Conservation (phyloP, 2,888 invertebrate genomes). For the Cactoblastis cactorum region DNA sequence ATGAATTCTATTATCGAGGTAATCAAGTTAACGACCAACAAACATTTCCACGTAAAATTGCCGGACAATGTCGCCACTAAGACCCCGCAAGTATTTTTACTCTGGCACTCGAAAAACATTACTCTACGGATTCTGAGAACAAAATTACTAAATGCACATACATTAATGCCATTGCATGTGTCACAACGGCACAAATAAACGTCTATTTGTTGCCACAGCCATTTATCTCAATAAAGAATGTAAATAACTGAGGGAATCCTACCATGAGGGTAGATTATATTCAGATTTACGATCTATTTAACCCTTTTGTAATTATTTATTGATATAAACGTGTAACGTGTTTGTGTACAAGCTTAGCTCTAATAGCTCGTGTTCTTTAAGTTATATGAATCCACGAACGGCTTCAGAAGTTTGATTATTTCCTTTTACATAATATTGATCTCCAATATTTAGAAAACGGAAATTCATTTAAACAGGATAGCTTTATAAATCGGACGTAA, state of each 20-base stretch:
- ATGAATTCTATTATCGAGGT: too few species aligned
- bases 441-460: slow-evolving; percentile 18
- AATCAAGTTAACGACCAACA: too few species aligned
- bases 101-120: too few species aligned
- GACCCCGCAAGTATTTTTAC: too few species aligned
- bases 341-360: not conserved
- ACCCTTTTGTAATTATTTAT: not conserved
- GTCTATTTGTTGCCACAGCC: not conserved
- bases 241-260: not conserved
- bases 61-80: too few species aligned
- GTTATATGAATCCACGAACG: too few species aligned
- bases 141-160: too few species aligned
- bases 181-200: not conserved
- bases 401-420: not conserved
- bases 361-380: not conserved
- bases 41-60: too few species aligned
- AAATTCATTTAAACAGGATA: slow-evolving; percentile 32
- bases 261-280: not conserved
- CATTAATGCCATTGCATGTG: not conserved
- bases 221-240: not conserved
- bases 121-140: too few species aligned
- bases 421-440: not conserved
- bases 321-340: not conserved
- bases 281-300: not conserved
- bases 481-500: slow-evolving; percentile 36